These are phyloP conservation scores for Agriopis leucophaearia DNA, from an alignment of 2,888 invertebrate species.

Conservation along the genomic window DNA sequence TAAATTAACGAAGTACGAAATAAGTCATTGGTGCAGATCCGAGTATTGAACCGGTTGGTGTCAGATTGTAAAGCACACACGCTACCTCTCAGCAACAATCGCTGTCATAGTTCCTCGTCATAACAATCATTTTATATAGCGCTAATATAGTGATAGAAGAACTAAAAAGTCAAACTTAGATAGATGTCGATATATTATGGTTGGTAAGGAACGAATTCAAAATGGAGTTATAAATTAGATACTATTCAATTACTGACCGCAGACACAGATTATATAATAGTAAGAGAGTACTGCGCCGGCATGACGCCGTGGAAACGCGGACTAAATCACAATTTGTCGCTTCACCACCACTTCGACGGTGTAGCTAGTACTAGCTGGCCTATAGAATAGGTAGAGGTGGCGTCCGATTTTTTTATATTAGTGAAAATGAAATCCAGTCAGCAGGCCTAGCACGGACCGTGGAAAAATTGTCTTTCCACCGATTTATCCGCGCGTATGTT, in stretches of 20 bases:
- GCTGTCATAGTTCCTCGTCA: too few species aligned
- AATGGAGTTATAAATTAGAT: conserved; percentile 37
- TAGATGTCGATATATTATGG: not conserved
- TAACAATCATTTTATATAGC: too few species aligned
- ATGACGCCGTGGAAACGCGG: conserved; percentile 38
- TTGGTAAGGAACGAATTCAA: not conserved
- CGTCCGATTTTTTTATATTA: too few species aligned
- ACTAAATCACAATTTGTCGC: conserved; percentile 55
- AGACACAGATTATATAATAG: conserved; percentile 9
- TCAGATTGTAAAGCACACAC: too few species aligned
- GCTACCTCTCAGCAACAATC: not conserved
- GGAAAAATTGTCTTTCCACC: too few species aligned
- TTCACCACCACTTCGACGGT: conserved; percentile 40
- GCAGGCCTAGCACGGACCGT: too few species aligned
- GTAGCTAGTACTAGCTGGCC: conserved; percentile 1
- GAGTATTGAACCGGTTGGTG: too few species aligned
- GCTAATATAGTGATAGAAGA: too few species aligned
- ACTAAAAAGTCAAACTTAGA: not conserved
- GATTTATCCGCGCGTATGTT: too few species aligned
- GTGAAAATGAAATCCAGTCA: too few species aligned
- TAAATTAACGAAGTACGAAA: too few species aligned
- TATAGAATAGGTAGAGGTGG: not conserved
- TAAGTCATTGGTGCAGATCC: too few species aligned
- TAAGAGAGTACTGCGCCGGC: conserved; percentile 13
- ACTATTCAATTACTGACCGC: conserved; percentile 36